Evolutionary conservation across 1,140 invertebrate species (phyloP).

Genomic region (Tribolium madens): DNA sequence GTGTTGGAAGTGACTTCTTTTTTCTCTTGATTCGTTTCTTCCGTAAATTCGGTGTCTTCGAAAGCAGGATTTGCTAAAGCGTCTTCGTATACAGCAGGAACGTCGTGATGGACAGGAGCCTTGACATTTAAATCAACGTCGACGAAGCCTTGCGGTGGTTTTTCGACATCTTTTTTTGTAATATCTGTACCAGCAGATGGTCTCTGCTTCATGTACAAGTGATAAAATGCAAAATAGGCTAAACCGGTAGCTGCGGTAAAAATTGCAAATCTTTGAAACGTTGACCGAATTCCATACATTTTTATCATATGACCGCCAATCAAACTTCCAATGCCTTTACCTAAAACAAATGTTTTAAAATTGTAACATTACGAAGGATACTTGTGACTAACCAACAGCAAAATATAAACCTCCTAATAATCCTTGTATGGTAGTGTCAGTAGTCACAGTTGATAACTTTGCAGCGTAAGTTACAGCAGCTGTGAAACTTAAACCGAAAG

Average conservation of each 20-base stretch:
- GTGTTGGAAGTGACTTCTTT: constrained; percentile 2
- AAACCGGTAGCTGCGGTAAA: constrained; percentile 74
- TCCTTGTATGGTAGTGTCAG: constrained; percentile 86
- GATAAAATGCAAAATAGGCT: constrained; percentile 79
- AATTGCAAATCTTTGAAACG: constrained; percentile 79
- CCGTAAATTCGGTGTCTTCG: constrained; percentile 59
- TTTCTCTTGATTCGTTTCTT: constrained; percentile 50
- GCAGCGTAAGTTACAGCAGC: constrained; percentile 86
- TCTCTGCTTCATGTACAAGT: constrained; percentile 72
- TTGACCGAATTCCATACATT: constrained; percentile 76
- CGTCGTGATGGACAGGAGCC: constrained; percentile 45
- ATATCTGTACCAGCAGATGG: constrained; percentile 55
- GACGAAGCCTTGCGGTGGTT: constrained; percentile 45
- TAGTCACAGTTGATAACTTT: constrained; percentile 81
- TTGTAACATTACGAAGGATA: background rate
- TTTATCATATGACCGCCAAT: constrained; percentile 84
- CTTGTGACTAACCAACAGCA: constrained; percentile 74
- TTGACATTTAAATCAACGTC: constrained; percentile 51
- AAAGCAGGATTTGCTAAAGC: constrained; percentile 59
- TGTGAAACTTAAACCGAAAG: constrained; percentile 85
- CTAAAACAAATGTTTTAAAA: constrained; percentile 65
- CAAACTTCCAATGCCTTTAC: constrained; percentile 82
- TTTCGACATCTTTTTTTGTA: constrained; percentile 53
- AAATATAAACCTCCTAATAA: constrained; percentile 84
- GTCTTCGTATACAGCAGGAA: constrained; percentile 57